Percentiles rank a stretch among this genome's conserved stretches.
phyloP scores from a whole-genome alignment of 1,140 invertebrate species.

The Drosophila nigromelanica region DNA sequence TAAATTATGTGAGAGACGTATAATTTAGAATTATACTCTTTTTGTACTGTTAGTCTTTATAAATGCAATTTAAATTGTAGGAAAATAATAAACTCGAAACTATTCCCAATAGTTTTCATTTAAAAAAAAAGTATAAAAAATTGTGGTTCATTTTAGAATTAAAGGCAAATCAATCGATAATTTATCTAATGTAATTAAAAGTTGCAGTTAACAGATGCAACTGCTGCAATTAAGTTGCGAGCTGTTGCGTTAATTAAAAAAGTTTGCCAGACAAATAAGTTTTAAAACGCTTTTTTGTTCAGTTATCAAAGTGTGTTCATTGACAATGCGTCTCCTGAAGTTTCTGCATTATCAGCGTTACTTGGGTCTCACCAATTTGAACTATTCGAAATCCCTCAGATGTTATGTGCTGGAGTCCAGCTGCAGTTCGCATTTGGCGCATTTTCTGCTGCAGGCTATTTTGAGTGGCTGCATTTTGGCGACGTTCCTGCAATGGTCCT shows the following conservation, averaged over 20 bases:
- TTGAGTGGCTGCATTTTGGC: slow-evolving; percentile 15
- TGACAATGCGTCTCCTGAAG: slow-evolving; percentile 23
- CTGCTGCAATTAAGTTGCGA: not conserved
- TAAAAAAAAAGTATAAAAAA: not conserved
- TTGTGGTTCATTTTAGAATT: not conserved
- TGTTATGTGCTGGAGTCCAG: slow-evolving; percentile 27
- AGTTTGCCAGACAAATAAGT: too few relatives aligned
- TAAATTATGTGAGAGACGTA: too few relatives aligned
- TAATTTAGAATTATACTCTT: too few relatives aligned
- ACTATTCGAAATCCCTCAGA: not conserved
- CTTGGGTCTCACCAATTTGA: slow-evolving; percentile 44
- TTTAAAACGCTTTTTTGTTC: not conserved
- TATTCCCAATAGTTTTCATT: not conserved
- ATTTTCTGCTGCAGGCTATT: slow-evolving; percentile 6
- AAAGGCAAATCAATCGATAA: not conserved
- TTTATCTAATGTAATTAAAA: not conserved
- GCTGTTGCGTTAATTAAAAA: not conserved
- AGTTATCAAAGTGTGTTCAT: slow-evolving; percentile 7
- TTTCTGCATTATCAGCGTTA: slow-evolving; percentile 56
- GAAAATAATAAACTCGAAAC: too few relatives aligned
- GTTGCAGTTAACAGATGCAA: not conserved
- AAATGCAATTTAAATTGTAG: too few relatives aligned
- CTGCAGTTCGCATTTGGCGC: slow-evolving; percentile 9
- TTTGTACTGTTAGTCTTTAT: too few relatives aligned
- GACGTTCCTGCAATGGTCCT: slow-evolving; percentile 8